Evolutionary conservation across 2,113 vertebrate genomes (phyloP).

Genomic region (Cephalopholis sonnerati): DNA sequence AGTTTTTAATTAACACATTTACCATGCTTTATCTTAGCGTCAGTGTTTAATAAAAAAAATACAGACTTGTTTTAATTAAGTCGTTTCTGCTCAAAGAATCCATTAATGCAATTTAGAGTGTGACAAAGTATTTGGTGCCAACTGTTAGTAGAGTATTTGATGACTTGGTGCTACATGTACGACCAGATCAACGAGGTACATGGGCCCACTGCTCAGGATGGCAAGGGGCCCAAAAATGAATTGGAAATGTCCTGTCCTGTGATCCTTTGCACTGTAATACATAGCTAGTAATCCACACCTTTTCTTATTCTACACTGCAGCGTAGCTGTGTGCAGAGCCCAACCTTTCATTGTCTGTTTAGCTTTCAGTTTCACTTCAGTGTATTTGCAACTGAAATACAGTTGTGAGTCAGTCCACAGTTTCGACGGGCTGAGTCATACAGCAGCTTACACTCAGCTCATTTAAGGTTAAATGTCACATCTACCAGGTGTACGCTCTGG

Average conservation of each 20-base stretch:
- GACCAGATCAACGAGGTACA: background rate
- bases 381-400: background rate
- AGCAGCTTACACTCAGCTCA: background rate
- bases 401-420: background rate
- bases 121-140: too few relatives aligned
- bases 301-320: background rate
- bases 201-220: background rate
- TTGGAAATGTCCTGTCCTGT: background rate
- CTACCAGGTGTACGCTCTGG: too few relatives aligned
- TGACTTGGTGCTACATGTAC: background rate
- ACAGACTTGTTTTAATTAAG: background rate
- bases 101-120: too few relatives aligned
- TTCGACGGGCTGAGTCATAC: background rate
- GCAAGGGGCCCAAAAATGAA: background rate
- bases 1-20: background rate
- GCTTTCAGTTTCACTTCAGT: conserved; percentile 30
- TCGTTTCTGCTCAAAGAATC: background rate
- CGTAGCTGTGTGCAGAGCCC: background rate
- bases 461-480: conserved; percentile 49
- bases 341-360: background rate
- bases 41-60: background rate
- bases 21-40: too few relatives aligned
- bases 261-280: background rate
- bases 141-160: background rate
- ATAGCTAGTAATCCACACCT: background rate